Conservation (phyloP, 1,140 invertebrate genomes). For the Epicauta chinensis region DNA sequence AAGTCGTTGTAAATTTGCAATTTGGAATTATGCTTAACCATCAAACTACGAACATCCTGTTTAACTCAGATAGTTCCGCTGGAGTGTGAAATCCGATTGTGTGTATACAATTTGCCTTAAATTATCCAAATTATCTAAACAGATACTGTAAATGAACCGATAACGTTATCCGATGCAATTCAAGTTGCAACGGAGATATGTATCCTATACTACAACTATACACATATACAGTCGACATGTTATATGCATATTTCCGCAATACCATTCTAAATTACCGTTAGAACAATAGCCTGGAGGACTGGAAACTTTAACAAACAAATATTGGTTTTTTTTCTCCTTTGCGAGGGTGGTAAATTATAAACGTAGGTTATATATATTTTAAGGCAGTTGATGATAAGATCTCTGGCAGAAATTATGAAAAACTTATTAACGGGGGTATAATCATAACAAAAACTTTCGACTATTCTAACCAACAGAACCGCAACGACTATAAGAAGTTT, state of each 20-base stretch:
- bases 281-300: too few relatives aligned
- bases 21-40: too few relatives aligned
- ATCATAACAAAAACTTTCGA: conserved; percentile 3
- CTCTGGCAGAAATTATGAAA: conserved; percentile 6
- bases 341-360: too few relatives aligned
- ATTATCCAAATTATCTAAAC: conserved; percentile 25
- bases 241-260: too few relatives aligned
- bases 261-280: too few relatives aligned
- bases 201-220: too few relatives aligned
- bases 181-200: background rate
- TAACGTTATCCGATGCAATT: conserved; percentile 18
- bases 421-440: conserved; percentile 11
- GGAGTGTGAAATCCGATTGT: conserved; percentile 27
- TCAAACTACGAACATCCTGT: too few relatives aligned
- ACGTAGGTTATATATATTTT: background rate
- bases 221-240: too few relatives aligned
- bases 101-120: conserved; percentile 12
- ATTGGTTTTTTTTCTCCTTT: conserved; percentile 2
- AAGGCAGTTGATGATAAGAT: background rate
- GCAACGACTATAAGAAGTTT: conserved; percentile 7
- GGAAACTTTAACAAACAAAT: background rate
- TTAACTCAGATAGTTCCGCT: conserved; percentile 18
- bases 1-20: too few relatives aligned
- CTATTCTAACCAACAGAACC: background rate
- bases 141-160: conserved; percentile 23